phyloP scores from a whole-genome alignment of 1,140 invertebrate genomes.

The Vanessa atalanta region DNA sequence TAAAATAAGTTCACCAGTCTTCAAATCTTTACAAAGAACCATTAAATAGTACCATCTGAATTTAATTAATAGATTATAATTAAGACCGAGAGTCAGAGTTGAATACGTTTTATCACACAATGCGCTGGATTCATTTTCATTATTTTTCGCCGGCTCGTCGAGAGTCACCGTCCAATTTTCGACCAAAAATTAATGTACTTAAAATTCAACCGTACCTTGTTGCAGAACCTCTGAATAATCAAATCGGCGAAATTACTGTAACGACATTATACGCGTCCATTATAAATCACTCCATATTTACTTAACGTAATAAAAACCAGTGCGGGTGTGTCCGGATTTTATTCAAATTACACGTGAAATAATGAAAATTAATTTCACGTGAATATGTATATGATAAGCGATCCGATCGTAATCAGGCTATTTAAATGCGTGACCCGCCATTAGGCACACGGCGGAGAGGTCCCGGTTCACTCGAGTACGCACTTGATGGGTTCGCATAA shows the following conservation, averaged over 20 bases:
- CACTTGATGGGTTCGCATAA: conserved; percentile 67
- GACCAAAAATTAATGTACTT: conserved; percentile 16
- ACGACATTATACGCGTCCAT: conserved; percentile 1
- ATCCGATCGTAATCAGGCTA: conserved; percentile 64
- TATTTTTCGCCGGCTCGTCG: background rate
- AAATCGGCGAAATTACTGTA: conserved; percentile 18
- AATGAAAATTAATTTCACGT: conserved; percentile 46
- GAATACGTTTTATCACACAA: conserved; percentile 8
- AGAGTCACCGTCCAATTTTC: background rate
- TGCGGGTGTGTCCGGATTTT: conserved; percentile 9
- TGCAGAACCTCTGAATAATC: conserved; percentile 15
- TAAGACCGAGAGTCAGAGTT: background rate
- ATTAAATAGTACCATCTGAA: conserved; percentile 1
- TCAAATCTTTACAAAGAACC: background rate
- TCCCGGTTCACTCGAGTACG: conserved; percentile 55
- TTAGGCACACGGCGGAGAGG: conserved; percentile 57
- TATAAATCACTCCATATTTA: conserved; percentile 43
- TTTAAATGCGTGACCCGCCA: conserved; percentile 77
- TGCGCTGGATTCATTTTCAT: background rate
- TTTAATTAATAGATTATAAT: conserved; percentile 3
- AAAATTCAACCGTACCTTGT: conserved; percentile 12
- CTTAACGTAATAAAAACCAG: conserved; percentile 33
- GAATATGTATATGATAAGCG: conserved; percentile 50
- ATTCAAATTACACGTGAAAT: conserved; percentile 44
- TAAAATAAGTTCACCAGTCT: background rate